Evolutionary conservation across 2,888 invertebrate species (phyloP), one percentile per base, ranked within the genome.

Genomic region (Brachypalpus laphriformis): DNA sequence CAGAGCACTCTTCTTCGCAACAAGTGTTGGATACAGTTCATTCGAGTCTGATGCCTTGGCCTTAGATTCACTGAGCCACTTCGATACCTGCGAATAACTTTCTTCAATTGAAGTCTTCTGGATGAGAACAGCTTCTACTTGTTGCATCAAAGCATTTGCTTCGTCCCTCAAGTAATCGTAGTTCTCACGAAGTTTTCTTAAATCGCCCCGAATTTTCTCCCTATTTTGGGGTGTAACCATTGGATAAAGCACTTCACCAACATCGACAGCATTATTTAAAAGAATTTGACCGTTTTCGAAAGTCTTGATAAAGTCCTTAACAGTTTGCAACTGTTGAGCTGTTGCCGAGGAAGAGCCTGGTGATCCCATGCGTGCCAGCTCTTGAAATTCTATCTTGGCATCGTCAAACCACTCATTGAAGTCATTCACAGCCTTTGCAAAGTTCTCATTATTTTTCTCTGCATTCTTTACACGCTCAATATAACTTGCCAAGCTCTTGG

Each of bases 21-120:
- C 95, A 59, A 98, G 93, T 0, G 96, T 96, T 0, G 97, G 94
- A 88, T 97, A 95, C 3, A 97, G 92, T 87, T 95, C 95, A 66
- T 95, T 93, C 63, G 94, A 95, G 42, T 95, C 94, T 1, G 95
- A 94, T 37, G 97, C 93, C 89, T 96, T 96, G 59, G 94, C 94
- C 90, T 96, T 96, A 0, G 95, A 94, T 88, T 97, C 97, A 71
- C 94, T 93, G 28, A 98, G 94, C 97, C 98, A 98, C 89, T 95
- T 95, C 87, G 96, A 95, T 6, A 98, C 95, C 93, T 98, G 97
- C 56, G 95, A 95, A 88, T 97, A 96, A 86, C 97, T 97, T 88
- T 98, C 98, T 90, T 98, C 98, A 90, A 98, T 97, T 0, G 98
- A 97, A 3, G 97, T 97, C 91, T 98, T 94, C 88, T 98, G 97